phyloP scores from a whole-genome alignment of 2,113 vertebrate genomes.

The Henicopernis longicauda region DNA sequence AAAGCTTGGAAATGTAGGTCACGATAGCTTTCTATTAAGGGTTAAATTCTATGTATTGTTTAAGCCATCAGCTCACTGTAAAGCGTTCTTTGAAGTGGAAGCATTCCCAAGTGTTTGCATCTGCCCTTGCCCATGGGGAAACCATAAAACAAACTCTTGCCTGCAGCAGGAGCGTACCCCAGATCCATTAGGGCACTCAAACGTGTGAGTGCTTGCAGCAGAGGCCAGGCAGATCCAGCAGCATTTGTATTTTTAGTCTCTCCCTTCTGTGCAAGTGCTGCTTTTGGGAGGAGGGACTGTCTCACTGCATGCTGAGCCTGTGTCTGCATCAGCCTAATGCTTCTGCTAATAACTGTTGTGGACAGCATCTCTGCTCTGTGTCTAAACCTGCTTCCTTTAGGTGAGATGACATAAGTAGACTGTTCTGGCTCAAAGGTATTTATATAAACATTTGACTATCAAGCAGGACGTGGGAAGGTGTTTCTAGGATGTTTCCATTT shows the following conservation, averaged over 20 bases:
- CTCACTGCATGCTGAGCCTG: neutral
- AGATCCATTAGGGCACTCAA: neutral
- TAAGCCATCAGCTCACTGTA: neutral
- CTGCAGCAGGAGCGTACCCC: neutral
- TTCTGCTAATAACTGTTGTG: neutral
- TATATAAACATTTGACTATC: neutral
- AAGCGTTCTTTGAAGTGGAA: neutral
- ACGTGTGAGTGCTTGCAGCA: neutral
- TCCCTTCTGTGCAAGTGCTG: neutral
- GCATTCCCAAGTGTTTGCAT: neutral
- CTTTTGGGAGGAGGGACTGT: neutral
- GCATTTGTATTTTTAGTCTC: neutral
- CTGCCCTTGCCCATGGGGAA: neutral
- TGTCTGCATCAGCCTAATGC: neutral
- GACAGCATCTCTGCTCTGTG: neutral
- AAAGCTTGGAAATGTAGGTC: neutral
- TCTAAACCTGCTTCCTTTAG: neutral
- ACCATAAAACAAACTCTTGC: neutral
- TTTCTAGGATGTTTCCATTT: constrained; percentile 21
- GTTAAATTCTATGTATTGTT: neutral
- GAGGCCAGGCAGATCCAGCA: neutral
- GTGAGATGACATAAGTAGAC: neutral
- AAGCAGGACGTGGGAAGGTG: neutral
- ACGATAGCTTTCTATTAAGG: neutral
- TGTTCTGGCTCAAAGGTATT: neutral